Evolutionary conservation across 1,140 invertebrate genomes (phyloP), one percentile per base, ranked within the genome.

Genomic region (Anagrus nilaparvatae): DNA sequence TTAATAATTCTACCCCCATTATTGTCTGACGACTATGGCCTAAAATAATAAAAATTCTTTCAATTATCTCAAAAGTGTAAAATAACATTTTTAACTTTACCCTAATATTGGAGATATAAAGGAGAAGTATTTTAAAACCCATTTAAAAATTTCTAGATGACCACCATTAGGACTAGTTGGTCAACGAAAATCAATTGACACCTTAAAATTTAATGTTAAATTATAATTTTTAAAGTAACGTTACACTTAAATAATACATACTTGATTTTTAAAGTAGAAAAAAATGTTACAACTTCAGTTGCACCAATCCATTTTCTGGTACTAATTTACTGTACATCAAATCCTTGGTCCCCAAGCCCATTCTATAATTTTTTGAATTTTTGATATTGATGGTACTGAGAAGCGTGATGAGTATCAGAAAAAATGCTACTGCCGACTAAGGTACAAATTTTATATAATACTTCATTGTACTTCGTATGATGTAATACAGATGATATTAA

Each of bases 231-330:
- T n/a, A n/a, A n/a, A n/a, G n/a, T n/a, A n/a, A n/a, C n/a, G n/a
- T n/a, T n/a, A n/a, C n/a, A n/a, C n/a, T n/a, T n/a, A n/a, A n/a
- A n/a, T n/a, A n/a, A n/a, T n/a, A n/a, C n/a, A n/a, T 53, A 80
- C 79, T 74, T 76, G 60, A 88, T 84, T 63, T 77, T 72, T 27
- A 85, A 69, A 49, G 79, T 86, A 14, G 82, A 84, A 13, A 88
- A 67, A 31, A 87, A 69, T 6, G 83, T 85, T 7, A 84, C 77
- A n/a, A 87, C 81, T 68, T 89, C 85, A 8, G 84, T 87, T 10
- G 87, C 86, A 14, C 89, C 89, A 50, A 93, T 92, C 88, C 89
- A 93, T 64, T 92, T 92, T 33, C 82, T 70, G 1, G 87, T 90
- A 58, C 90, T 87, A 38, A 79, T 75, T 9, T 92, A 60, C 47